These are phyloP conservation scores for Epiblema foenella DNA, from an alignment of 2,888 invertebrate genomes.

Conservation along the genomic window DNA sequence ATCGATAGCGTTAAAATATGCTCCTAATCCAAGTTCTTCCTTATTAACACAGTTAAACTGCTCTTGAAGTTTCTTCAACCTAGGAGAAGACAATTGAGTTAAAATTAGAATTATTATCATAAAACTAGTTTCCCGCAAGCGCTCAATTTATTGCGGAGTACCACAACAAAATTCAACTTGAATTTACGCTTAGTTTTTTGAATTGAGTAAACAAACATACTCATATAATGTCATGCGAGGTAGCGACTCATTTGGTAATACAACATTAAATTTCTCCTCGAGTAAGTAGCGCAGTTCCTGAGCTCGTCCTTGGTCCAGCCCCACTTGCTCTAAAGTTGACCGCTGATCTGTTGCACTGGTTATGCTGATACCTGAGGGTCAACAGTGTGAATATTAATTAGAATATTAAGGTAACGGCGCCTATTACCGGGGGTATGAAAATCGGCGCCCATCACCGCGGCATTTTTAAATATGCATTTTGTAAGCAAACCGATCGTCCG, in stretches of 20 bases:
- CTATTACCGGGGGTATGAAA: too few relatives aligned
- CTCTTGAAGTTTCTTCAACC: slow-evolving; percentile 10
- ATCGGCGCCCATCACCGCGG: too few relatives aligned
- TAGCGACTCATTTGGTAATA: slow-evolving; percentile 20
- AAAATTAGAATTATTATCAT: too few relatives aligned
- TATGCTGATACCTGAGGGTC: slow-evolving; percentile 16
- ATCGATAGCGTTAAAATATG: slow-evolving; percentile 22
- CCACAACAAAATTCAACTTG: too few relatives aligned
- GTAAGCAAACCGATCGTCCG: too few relatives aligned
- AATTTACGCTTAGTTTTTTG: too few relatives aligned
- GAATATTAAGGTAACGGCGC: too few relatives aligned
- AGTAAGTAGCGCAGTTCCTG: slow-evolving; percentile 23
- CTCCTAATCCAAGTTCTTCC: slow-evolving; percentile 16
- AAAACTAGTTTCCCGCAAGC: too few relatives aligned
- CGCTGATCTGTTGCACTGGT: slow-evolving; percentile 24
- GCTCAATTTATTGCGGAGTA: too few relatives aligned
- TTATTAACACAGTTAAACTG: background rate
- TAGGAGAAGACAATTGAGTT: background rate
- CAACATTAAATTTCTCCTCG: slow-evolving; percentile 24
- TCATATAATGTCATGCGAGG: slow-evolving; percentile 25
- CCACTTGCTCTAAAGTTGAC: slow-evolving; percentile 28
- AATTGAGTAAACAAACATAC: slow-evolving; percentile 2
- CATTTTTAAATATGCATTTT: too few relatives aligned
- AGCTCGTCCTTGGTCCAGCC: slow-evolving; percentile 24
- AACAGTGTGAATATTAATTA: background rate